phyloP scores from a whole-genome alignment of 1,140 invertebrate species.

The Polyergus mexicanus region DNA sequence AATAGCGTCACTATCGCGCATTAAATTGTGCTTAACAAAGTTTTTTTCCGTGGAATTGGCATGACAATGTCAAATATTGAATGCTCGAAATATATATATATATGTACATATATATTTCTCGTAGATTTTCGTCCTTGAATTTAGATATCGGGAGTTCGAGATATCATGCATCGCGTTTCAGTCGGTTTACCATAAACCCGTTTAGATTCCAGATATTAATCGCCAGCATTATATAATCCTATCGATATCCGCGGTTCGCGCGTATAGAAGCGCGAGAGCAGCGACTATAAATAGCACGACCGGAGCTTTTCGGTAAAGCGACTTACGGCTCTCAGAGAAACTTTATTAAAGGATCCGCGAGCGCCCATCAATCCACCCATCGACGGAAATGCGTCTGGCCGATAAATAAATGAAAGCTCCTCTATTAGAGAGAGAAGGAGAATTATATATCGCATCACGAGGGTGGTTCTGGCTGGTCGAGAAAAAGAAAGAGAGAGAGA shows the following conservation, averaged over 20 bases:
- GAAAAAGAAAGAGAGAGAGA: background rate
- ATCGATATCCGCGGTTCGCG: conserved; percentile 35
- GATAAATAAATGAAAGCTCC: conserved; percentile 55
- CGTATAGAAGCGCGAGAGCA: conserved; percentile 43
- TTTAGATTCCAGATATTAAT: conserved; percentile 32
- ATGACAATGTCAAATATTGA: background rate
- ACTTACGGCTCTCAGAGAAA: conserved; percentile 36
- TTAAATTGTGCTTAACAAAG: conserved; percentile 2
- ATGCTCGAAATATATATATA: background rate
- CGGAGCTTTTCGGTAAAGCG: conserved; percentile 46
- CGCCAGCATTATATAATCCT: background rate
- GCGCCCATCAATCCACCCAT: conserved; percentile 57
- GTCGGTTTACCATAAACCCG: background rate
- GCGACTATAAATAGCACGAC: conserved; percentile 52
- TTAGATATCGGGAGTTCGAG: background rate
- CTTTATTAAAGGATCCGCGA: conserved; percentile 45
- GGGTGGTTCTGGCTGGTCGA: conserved; percentile 21
- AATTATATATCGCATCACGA: conserved; percentile 14
- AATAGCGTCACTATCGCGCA: background rate
- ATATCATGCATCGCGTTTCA: background rate
- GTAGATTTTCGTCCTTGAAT: background rate
- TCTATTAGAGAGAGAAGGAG: background rate
- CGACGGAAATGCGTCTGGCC: conserved; percentile 54
- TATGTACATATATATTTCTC: background rate
- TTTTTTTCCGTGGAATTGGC: background rate